Evolutionary conservation across 2,113 vertebrate genomes (phyloP).

Genomic region (Colaptes auratus): DNA sequence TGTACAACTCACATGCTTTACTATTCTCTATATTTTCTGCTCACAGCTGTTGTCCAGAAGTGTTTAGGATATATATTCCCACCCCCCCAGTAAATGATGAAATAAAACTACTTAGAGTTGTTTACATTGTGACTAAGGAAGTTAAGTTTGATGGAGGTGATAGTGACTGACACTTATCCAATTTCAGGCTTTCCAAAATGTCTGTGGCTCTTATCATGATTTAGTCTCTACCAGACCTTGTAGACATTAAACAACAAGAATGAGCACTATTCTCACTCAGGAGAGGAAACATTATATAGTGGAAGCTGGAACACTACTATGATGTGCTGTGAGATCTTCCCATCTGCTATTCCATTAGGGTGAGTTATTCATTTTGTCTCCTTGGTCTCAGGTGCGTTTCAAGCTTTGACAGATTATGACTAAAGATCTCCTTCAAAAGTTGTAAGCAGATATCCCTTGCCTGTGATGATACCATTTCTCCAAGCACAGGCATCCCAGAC

Average conservation of each 20-base stretch:
- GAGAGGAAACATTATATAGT: conserved; percentile 50
- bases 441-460: conserved; percentile 49
- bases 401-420: conserved; percentile 64
- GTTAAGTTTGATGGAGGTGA: conserved; percentile 57
- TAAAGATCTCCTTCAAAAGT: conserved; percentile 59
- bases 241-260: conserved; percentile 60
- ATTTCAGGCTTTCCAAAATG: conserved; percentile 61
- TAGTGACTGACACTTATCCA: conserved; percentile 59
- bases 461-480: conserved; percentile 27
- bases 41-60: conserved; percentile 54
- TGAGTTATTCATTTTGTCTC: conserved; percentile 58
- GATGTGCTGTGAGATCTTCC: conserved; percentile 18
- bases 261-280: conserved; percentile 42
- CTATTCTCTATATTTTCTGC: conserved; percentile 43
- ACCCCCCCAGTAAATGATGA: conserved; percentile 53
- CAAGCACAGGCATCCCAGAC: conserved; percentile 43
- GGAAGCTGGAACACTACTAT: conserved; percentile 21
- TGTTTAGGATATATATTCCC: conserved; percentile 28
- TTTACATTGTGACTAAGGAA: conserved; percentile 67
- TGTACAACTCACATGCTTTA: neutral
- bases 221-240: conserved; percentile 48
- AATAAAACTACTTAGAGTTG: conserved; percentile 38
- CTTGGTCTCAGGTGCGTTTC: conserved; percentile 63
- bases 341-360: conserved; percentile 46
- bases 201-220: conserved; percentile 67